Conservation (phyloP, 2,797 vertebrate genomes). For the Parauchenoglanis ngamensis region DNA sequence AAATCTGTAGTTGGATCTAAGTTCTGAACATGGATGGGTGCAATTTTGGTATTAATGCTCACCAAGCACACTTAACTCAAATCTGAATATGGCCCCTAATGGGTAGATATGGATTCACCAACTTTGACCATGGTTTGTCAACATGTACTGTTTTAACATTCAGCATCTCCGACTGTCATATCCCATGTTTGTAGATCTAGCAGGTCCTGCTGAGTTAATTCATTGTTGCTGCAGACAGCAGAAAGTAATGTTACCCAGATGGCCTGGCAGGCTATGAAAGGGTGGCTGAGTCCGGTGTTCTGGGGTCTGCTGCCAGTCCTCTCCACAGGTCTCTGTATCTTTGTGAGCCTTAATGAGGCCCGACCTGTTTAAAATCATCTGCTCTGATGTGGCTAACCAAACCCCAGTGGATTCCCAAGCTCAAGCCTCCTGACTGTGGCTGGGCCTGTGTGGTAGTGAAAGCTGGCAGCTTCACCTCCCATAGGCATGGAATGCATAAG, state of each 20-base stretch:
- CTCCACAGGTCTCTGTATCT: constrained; percentile 62
- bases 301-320: constrained; percentile 41
- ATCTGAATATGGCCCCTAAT: background rate
- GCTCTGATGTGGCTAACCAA: constrained; percentile 61
- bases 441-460: constrained; percentile 22
- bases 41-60: background rate
- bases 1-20: background rate
- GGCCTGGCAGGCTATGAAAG: constrained; percentile 73
- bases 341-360: constrained; percentile 63
- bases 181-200: constrained; percentile 33
- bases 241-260: constrained; percentile 56
- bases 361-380: constrained; percentile 67
- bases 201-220: constrained; percentile 28
- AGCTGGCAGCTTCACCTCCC: constrained; percentile 32
- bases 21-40: background rate
- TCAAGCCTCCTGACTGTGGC: constrained; percentile 41
- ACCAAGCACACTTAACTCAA: background rate
- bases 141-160: constrained; percentile 7
- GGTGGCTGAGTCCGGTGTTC: constrained; percentile 33
- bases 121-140: background rate
- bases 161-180: constrained; percentile 8
- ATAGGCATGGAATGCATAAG: constrained; percentile 33
- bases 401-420: constrained; percentile 63
- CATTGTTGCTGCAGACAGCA: constrained; percentile 4
- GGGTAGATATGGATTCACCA: background rate